A percentile compares a stretch with the other conserved stretches of the same genome.
Conservation (phyloP, 2,113 vertebrate genomes). For the Festucalex cinctus region DNA sequence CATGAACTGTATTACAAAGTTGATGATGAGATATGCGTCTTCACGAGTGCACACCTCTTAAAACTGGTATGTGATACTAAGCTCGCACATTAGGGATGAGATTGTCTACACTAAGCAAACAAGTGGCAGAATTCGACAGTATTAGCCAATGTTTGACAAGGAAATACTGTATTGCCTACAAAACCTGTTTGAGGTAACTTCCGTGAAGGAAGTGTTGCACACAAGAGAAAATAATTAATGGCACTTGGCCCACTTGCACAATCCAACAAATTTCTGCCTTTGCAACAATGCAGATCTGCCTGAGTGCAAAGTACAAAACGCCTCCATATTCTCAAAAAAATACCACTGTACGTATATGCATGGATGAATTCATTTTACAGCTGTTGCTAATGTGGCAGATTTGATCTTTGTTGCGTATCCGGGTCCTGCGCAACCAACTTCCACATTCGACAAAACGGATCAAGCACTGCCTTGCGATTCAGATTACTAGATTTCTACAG, state of each 20-base stretch:
- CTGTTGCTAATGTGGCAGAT: too few relatives aligned
- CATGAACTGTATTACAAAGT: neutral
- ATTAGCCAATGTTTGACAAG: neutral
- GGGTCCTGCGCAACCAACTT: too few relatives aligned
- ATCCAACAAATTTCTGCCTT: neutral
- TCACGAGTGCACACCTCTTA: neutral
- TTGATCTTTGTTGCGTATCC: too few relatives aligned
- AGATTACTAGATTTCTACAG: too few relatives aligned
- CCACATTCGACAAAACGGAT: too few relatives aligned
- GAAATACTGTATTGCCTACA: neutral
- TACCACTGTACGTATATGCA: too few relatives aligned
- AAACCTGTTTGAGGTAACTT: constrained; percentile 6
- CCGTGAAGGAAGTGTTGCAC: neutral
- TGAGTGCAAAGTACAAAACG: neutral
- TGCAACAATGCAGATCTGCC: neutral
- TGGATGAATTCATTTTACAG: too few relatives aligned
- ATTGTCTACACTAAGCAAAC: neutral
- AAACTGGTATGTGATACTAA: neutral
- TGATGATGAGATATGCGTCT: neutral
- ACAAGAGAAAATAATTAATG: too few relatives aligned
- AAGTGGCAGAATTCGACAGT: neutral
- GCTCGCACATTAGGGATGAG: neutral
- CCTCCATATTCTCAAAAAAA: too few relatives aligned
- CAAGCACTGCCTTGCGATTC: too few relatives aligned
- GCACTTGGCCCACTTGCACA: neutral